These are phyloP conservation scores for Caligus rogercresseyi DNA, from an alignment of 1,140 invertebrate genomes.

Conservation along the genomic window DNA sequence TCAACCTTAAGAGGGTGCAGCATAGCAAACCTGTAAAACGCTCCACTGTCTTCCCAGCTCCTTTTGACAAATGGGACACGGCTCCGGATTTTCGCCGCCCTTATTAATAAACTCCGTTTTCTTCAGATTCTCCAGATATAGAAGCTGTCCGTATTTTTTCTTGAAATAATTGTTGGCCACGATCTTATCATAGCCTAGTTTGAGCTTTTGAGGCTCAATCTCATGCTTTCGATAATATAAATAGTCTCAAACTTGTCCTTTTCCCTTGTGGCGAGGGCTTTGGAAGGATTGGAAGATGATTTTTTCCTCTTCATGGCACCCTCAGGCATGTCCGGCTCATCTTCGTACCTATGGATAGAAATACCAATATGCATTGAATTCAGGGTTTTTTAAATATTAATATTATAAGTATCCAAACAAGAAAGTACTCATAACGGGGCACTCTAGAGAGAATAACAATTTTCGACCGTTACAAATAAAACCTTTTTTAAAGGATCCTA, in stretches of 20 bases:
- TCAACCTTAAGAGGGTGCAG: not conserved
- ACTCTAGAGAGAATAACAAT: no score
- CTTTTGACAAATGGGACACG: conserved; percentile 48
- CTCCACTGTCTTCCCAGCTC: conserved; percentile 41
- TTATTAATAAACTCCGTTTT: conserved; percentile 29
- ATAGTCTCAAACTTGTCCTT: conserved; percentile 29
- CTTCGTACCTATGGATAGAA: conserved; percentile 21
- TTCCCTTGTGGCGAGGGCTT: conserved; percentile 22
- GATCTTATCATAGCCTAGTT: conserved; percentile 28
- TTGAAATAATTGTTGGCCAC: conserved; percentile 29
- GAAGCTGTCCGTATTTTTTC: conserved; percentile 34
- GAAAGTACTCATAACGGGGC: no score
- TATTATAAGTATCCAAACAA: no score
- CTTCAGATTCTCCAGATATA: conserved; percentile 37
- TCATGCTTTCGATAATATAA: conserved; percentile 34
- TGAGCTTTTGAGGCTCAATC: conserved; percentile 26
- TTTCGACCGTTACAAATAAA: no score
- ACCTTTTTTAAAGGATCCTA: no score
- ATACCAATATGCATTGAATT: no score
- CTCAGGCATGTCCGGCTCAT: conserved; percentile 19
- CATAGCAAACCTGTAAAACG: conserved; percentile 33
- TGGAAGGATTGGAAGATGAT: conserved; percentile 18
- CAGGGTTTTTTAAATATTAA: no score
- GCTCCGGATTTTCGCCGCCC: conserved; percentile 37
- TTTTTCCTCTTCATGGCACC: conserved; percentile 22